Evolutionary conservation across 2,797 vertebrate genomes (phyloP).

Genomic region (Microchirus variegatus): DNA sequence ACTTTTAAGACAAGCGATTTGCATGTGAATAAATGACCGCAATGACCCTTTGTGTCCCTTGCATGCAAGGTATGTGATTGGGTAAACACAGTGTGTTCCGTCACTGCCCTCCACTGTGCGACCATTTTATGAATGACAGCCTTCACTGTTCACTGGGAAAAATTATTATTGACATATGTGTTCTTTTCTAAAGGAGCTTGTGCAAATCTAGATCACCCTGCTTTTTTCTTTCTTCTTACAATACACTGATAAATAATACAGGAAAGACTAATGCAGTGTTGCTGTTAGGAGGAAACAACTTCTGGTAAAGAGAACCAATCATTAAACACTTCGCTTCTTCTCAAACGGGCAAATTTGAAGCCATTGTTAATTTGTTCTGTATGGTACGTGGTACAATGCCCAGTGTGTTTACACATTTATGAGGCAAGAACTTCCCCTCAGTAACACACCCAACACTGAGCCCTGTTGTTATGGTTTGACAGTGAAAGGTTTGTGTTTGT

Average conservation of each 20-base stretch:
- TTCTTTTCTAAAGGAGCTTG: too few species aligned
- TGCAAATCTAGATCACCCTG: too few species aligned
- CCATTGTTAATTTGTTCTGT: conserved; percentile 25
- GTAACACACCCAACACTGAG: conserved; percentile 5
- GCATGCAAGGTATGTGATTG: conserved; percentile 8
- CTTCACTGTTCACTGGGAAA: background rate
- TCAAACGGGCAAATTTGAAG: background rate
- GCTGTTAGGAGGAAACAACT: too few species aligned
- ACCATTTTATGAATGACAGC: conserved; percentile 15
- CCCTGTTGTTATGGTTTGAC: background rate
- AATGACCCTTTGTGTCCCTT: conserved; percentile 14
- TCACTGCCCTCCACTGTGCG: background rate
- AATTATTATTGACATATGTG: too few species aligned
- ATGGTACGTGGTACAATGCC: conserved; percentile 11
- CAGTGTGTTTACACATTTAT: conserved; percentile 41
- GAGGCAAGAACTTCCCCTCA: conserved; percentile 36
- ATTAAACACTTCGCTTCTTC: too few species aligned
- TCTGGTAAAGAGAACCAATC: too few species aligned
- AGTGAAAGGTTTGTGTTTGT: background rate
- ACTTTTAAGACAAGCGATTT: conserved; percentile 12
- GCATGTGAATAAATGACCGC: background rate
- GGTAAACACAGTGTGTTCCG: background rate
- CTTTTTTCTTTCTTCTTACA: too few species aligned
- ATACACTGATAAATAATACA: too few species aligned
- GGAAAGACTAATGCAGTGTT: too few species aligned